Base-by-base conservation (phyloP, 2,797 vertebrate genomes). In the Platalea minor region DNA sequence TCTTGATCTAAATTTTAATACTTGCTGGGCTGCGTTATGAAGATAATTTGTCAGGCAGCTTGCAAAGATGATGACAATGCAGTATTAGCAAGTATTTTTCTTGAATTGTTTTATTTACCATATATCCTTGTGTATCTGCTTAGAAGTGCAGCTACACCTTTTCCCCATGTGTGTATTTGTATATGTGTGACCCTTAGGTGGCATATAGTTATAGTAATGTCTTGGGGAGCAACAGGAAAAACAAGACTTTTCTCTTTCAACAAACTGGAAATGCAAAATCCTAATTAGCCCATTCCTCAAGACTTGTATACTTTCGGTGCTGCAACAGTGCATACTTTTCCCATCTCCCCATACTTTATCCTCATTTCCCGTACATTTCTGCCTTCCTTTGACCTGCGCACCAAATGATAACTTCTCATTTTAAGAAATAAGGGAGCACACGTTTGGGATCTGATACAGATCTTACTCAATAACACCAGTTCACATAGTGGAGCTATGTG, bases 1-100 rank as follows among this genome's bases (percentile, higher is more conserved):
- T 83, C 70, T 93, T 50, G 48, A 90, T 75, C 39, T 21, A 61
- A 88, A 91, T 92, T 91, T 77, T 88, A 82, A 72, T 67, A 45
- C 54, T 65, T 78, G 23, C 68, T 60, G 41, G 45, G 35, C 74
- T 69, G 76, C 26, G 33, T 84, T 85, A 46, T 75, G 24, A 67
- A 77, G 81, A 73, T 69, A 79, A 94, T 94, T 64, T 87, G 39
- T 77, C 95, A 88, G 81, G 64, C 54, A 86, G 83, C 85, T 94
- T 93, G 88, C 65, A 95, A 93, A 59, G 25, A 75, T 15, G 33
- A 51, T 54, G 20, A 15, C 75, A 72, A 91, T 73, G 64, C 56
- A 72, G 46, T 85, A 85, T 69, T 86, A 91, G 63, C 29, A 64
- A n/a, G 14, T 26, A 26, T 82, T 89, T 96, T 85, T 80, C 35